These are phyloP conservation scores for Syritta pipiens DNA, from an alignment of 2,888 invertebrate species.

Conservation along the genomic window DNA sequence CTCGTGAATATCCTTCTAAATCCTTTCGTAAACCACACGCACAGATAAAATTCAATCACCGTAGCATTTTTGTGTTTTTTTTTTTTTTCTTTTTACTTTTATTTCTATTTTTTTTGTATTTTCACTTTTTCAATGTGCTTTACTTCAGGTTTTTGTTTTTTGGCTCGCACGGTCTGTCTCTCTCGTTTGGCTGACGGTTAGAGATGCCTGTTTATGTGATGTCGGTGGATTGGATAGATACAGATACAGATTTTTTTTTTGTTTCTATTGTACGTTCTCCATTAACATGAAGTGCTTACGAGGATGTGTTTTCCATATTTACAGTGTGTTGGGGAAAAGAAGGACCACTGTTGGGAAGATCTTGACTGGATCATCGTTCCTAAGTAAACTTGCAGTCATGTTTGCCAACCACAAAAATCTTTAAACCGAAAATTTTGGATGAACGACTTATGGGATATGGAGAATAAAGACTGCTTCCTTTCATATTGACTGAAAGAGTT, in stretches of 20 bases:
- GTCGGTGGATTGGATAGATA: background rate
- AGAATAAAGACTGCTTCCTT: too few species aligned
- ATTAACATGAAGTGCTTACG: background rate
- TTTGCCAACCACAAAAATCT: too few species aligned
- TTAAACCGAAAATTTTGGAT: too few species aligned
- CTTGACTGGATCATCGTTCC: too few species aligned
- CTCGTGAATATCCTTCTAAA: slow-evolving; percentile 41
- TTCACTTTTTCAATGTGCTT: too few species aligned
- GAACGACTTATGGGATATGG: too few species aligned
- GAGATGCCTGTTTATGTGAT: too few species aligned
- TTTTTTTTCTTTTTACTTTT: slow-evolving; percentile 23
- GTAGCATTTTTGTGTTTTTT: slow-evolving; percentile 38
- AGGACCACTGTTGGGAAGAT: too few species aligned
- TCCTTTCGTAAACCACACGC: slow-evolving; percentile 51
- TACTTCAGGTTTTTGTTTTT: slow-evolving; percentile 9
- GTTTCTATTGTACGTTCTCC: background rate
- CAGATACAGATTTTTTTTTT: background rate
- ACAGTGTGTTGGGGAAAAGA: slow-evolving; percentile 1
- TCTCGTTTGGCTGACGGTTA: too few species aligned
- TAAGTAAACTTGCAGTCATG: too few species aligned
- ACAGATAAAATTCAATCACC: slow-evolving; percentile 61
- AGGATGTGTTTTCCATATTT: background rate
- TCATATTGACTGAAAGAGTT: too few species aligned
- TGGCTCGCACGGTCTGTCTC: background rate
- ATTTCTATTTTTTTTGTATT: too few species aligned